A percentile compares a stretch with the other conserved stretches of the same genome.
phyloP scores from a whole-genome alignment of 2,113 vertebrate species.

The Fukomys damarensis region DNA sequence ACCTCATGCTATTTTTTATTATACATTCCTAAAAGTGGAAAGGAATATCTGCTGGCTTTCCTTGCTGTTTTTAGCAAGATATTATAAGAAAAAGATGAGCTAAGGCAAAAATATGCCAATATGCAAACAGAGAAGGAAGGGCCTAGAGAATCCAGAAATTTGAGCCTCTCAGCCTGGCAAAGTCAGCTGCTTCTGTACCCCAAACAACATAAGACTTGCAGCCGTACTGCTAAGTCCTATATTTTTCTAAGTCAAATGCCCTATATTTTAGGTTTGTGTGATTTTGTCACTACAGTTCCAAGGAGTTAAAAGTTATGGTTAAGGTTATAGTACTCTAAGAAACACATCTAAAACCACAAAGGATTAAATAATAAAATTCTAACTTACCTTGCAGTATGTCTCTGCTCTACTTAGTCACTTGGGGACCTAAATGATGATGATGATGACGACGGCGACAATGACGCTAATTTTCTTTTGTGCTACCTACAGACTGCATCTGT shows the following conservation, averaged over 20 bases:
- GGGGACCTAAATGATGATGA: background rate
- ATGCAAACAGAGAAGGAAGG: conserved; percentile 73
- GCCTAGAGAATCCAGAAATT: conserved; percentile 67
- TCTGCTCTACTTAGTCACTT: background rate
- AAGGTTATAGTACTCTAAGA: conserved; percentile 27
- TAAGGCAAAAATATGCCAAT: conserved; percentile 73
- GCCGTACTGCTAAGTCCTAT: conserved; percentile 49
- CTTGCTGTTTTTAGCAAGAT: conserved; percentile 67
- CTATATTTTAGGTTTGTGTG: conserved; percentile 33
- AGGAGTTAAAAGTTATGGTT: conserved; percentile 40
- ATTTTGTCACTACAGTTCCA: background rate
- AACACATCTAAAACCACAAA: conserved; percentile 51
- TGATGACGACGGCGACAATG: background rate
- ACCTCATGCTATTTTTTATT: conserved; percentile 10
- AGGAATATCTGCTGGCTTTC: conserved; percentile 27
- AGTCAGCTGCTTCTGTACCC: conserved; percentile 58
- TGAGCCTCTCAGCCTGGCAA: conserved; percentile 61
- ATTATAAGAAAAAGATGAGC: conserved; percentile 74
- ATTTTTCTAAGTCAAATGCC: conserved; percentile 54
- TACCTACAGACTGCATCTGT: background rate
- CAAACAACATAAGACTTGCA: conserved; percentile 25
- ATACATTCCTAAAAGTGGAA: conserved; percentile 41
- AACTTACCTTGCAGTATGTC: background rate
- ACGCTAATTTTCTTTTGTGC: background rate
- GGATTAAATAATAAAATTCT: conserved; percentile 41